Percentiles rank a stretch among this genome's conserved stretches.
Conservation (phyloP, 37 sponge, comb jelly and placozoan species). For the Halichondria panicea region DNA sequence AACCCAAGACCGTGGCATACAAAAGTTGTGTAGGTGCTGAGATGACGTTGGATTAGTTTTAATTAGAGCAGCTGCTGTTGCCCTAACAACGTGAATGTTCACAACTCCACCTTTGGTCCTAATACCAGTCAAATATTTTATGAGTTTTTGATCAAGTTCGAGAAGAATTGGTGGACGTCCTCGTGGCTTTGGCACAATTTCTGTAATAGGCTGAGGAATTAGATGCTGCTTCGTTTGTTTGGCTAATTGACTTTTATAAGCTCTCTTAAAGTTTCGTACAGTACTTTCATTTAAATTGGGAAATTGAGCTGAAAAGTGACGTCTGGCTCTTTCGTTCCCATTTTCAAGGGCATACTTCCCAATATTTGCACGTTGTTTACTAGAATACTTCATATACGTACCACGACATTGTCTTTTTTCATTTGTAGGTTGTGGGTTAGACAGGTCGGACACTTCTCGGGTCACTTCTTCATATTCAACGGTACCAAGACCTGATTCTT, state of each 20-base stretch:
- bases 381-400: conserved; percentile 17
- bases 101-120: conserved; percentile 46
- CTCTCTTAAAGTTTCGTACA: conserved; percentile 45
- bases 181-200: conserved; percentile 1
- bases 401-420: conserved; percentile 7
- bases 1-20: conserved; percentile 51
- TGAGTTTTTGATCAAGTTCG: conserved; percentile 50
- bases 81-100: conserved; percentile 56
- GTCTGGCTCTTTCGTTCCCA: conserved; percentile 61
- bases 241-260: conserved; percentile 19
- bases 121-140: conserved; percentile 28
- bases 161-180: conserved; percentile 51
- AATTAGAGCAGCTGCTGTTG: conserved; percentile 44
- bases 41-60: conserved; percentile 22
- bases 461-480: conserved; percentile 6
- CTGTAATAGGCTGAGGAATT: conserved; percentile 42
- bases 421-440: conserved; percentile 28
- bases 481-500: conserved; percentile 18
- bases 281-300: conserved; percentile 54
- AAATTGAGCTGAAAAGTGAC: conserved; percentile 18
- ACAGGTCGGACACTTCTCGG: background rate
- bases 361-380: conserved; percentile 34
- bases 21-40: conserved; percentile 19
- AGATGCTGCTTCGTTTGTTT: conserved; percentile 9
- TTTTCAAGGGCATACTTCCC: conserved; percentile 63